Conservation (phyloP, 1,140 invertebrate species). For the Bicyclus anynana region DNA sequence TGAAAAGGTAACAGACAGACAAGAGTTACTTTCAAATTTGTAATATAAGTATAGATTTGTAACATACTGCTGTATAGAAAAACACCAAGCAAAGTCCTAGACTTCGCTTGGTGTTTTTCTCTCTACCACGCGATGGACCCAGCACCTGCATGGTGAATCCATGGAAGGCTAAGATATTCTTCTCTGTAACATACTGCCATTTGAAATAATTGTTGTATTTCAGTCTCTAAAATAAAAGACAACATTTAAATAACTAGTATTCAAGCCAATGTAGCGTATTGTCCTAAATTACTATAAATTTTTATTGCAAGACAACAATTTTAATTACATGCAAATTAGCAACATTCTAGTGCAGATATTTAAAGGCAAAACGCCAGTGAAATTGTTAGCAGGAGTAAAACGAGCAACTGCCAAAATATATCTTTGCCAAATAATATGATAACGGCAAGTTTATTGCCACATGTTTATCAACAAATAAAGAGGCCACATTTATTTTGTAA, state of each 20-base stretch:
- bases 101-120: too few relatives aligned
- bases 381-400: constrained; percentile 4
- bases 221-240: too few relatives aligned
- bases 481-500: constrained; percentile 14
- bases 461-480: constrained; percentile 25
- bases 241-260: not conserved
- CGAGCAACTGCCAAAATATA: not conserved
- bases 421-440: constrained; percentile 10
- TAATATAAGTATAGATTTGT: too few relatives aligned
- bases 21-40: too few relatives aligned
- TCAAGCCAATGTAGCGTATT: not conserved
- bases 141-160: too few relatives aligned
- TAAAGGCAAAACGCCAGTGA: constrained; percentile 15
- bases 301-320: not conserved
- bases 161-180: too few relatives aligned
- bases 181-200: too few relatives aligned
- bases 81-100: too few relatives aligned
- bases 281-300: not conserved
- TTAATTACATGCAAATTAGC: constrained; percentile 10
- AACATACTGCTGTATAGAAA: too few relatives aligned
- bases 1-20: too few relatives aligned
- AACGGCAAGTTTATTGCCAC: constrained; percentile 7
- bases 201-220: too few relatives aligned
- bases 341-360: constrained; percentile 16
- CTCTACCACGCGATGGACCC: too few relatives aligned